Conservation (phyloP, 2,888 invertebrate species). For the Ptychoptera contaminata region DNA sequence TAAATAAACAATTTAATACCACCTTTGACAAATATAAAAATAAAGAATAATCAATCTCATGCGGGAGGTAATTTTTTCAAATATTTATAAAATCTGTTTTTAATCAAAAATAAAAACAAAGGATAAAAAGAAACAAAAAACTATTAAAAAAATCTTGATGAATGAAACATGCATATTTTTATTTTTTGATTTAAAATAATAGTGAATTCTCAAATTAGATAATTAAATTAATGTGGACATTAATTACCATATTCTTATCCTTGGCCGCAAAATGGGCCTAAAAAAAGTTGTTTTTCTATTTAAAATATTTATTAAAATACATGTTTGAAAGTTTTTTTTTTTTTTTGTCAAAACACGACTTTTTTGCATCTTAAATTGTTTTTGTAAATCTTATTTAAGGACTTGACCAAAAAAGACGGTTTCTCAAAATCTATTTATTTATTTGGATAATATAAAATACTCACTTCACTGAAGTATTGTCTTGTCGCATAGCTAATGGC, state of each 20-base stretch:
- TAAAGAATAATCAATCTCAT: no score
- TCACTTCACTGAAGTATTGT: constrained; percentile 71
- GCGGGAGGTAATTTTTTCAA: no score
- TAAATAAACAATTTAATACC: no score
- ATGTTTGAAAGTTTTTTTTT: neutral
- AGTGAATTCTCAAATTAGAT: no score
- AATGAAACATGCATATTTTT: neutral
- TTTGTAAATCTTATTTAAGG: constrained; percentile 3
- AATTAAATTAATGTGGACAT: constrained; percentile 12
- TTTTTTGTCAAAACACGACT: constrained; percentile 4
- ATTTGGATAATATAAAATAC: constrained; percentile 20
- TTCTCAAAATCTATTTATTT: neutral
- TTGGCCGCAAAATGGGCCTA: constrained; percentile 76
- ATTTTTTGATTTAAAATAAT: no score
- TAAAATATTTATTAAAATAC: constrained; percentile 2
- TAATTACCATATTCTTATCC: constrained; percentile 85
- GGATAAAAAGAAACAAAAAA: neutral
- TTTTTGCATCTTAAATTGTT: no score
- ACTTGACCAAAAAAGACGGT: constrained; percentile 2
- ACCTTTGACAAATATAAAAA: no score
- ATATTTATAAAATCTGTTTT: no score
- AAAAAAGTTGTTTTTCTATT: constrained; percentile 26
- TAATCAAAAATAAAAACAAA: no score
- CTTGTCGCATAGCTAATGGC: constrained; percentile 51
- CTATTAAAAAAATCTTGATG: neutral